Evolutionary conservation across 2,797 vertebrate genomes (phyloP).

Genomic region (Vultur gryphus): DNA sequence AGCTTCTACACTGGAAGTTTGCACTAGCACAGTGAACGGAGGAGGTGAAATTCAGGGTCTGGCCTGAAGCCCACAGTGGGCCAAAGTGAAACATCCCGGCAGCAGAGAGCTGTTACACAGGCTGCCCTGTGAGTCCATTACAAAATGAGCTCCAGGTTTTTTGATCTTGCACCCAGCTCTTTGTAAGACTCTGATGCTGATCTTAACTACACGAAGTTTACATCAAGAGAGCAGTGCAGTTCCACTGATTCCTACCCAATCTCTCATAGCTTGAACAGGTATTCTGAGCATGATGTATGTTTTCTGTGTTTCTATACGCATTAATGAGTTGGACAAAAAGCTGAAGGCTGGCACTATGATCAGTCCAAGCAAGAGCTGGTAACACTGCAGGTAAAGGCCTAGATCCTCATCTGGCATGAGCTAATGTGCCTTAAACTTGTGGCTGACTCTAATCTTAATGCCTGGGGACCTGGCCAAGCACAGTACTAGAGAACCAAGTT

Average conservation of each 20-base stretch:
- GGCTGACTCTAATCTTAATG: too few species aligned
- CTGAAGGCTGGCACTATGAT: background rate
- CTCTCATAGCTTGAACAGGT: background rate
- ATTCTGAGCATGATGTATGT: too few species aligned
- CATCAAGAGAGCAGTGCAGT: background rate
- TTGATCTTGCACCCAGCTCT: background rate
- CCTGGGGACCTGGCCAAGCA: background rate
- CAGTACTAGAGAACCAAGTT: background rate
- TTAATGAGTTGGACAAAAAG: background rate
- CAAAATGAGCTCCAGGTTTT: background rate
- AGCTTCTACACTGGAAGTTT: background rate
- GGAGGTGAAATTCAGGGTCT: background rate
- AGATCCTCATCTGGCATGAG: background rate
- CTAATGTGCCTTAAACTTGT: background rate
- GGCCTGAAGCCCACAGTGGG: background rate
- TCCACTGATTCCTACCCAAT: background rate
- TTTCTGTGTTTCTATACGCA: background rate
- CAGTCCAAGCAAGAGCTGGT: background rate
- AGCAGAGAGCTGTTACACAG: background rate
- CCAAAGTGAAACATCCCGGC: background rate
- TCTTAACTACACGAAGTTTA: background rate
- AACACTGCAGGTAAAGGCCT: background rate
- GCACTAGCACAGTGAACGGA: rapidly evolving
- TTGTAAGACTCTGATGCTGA: background rate
- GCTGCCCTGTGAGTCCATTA: rapidly evolving